Base-by-base conservation (phyloP, 2,888 invertebrate genomes). In the Andrena chrysosceles region DNA sequence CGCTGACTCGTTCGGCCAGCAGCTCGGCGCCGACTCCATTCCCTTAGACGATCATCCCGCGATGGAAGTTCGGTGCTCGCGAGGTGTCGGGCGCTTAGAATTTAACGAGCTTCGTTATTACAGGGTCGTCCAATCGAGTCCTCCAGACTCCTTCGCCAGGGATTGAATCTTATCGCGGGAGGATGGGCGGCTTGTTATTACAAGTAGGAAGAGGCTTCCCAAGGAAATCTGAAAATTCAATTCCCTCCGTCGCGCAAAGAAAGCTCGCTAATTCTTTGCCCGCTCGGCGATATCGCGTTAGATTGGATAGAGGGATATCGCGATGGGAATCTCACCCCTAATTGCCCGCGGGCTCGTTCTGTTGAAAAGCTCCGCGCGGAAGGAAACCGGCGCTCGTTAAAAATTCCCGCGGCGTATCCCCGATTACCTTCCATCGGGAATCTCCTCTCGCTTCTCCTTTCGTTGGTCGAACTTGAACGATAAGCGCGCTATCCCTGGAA, bases 351-450 rank as follows among this genome's bases (percentile, higher is more conserved):
- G 62, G 26, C 64, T 69, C 68, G 54, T 42, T 66, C 33, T 62
- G 23, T 31, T 60, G 66, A 64, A 73, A 73, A 82, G 62, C 33
- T 52, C 42, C 10, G 63, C 59, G 29, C 63, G 23, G 26, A 16
- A 16, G 42, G 62, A 13, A 60, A 33, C 56, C 60, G 52, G 20
- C 67, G 62, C 77, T 81, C 78, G 42, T 85, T 85, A 85, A 87
- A 84, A 85, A 85, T 85, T 66, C 81, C 79, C 84, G 83, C 78
- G 60, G 64, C 79, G 77, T 77, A 81, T 81, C 73, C 49, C 29
- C 78, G 71, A 85, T 88, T 87, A 77, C 56, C 72, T 62, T 62
- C 52, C 52, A 62, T 77, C 67, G 72, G 71, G 77, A 75, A 79
- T 77, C 77, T 16, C 42, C 78, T 79, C 62, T 52, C 20, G 78